A percentile compares a stretch with the other conserved stretches of the same genome.
phyloP scores from a whole-genome alignment of 2,888 invertebrate species.

The Apamea crenata region DNA sequence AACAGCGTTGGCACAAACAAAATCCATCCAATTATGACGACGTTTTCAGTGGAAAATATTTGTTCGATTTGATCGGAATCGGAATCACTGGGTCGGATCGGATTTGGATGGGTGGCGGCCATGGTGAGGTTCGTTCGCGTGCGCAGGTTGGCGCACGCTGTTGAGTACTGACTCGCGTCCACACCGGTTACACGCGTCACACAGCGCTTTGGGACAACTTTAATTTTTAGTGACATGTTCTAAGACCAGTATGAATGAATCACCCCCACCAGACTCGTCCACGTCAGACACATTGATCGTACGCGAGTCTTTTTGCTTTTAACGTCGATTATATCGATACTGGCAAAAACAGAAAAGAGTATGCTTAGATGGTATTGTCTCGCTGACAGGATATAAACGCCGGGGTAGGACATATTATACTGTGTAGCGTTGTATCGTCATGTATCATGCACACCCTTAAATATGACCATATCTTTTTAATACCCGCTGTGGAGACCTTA shows the following conservation, averaged over 20 bases:
- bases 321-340: not conserved
- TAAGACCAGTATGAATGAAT: not conserved
- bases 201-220: not conserved
- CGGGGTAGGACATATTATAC: too few relatives aligned
- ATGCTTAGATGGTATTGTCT: too few relatives aligned
- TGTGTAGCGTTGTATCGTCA: not conserved
- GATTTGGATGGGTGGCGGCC: not conserved
- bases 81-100: not conserved
- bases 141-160: not conserved
- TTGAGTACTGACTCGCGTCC: not conserved
- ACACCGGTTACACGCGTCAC: not conserved
- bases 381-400: too few relatives aligned
- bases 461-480: too few relatives aligned
- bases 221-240: not conserved
- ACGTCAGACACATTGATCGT: not conserved
- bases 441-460: too few relatives aligned
- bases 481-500: too few relatives aligned
- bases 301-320: not conserved
- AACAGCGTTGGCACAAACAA: constrained; percentile 4
- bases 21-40: constrained; percentile 17
- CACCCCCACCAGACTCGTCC: not conserved
- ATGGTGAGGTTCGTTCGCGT: constrained; percentile 1
- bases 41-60: constrained; percentile 19
- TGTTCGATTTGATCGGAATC: constrained; percentile 14
- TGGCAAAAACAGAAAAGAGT: not conserved